These are phyloP conservation scores for Latrodectus geometricus DNA, from an alignment of 1,140 invertebrate genomes.

Conservation along the genomic window DNA sequence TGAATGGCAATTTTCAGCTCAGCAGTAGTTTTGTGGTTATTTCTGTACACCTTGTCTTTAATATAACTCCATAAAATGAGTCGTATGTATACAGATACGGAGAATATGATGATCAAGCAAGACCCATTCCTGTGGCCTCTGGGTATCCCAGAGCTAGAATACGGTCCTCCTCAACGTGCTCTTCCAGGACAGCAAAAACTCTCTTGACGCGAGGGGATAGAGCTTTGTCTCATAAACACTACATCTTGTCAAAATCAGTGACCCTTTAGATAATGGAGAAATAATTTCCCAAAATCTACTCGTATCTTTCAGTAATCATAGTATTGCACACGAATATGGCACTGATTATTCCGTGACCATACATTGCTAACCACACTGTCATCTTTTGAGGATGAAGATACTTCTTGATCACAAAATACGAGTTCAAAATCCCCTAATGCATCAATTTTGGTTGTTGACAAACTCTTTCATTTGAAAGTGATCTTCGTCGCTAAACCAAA, in stretches of 20 bases:
- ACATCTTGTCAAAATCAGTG: background rate
- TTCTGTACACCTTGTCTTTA: background rate
- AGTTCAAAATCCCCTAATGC: too few relatives aligned
- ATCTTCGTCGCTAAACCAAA: too few relatives aligned
- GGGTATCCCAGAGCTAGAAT: constrained; percentile 4
- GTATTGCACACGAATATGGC: background rate
- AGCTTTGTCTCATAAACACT: background rate
- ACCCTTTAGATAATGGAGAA: background rate
- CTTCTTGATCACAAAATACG: too few relatives aligned
- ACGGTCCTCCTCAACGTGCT: background rate
- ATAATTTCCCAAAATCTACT: background rate
- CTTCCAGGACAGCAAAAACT: background rate
- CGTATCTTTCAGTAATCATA: background rate
- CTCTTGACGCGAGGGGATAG: background rate
- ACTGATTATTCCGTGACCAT: background rate
- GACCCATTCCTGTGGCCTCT: background rate
- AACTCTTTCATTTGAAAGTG: too few relatives aligned
- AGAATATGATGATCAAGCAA: background rate
- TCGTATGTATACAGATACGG: background rate
- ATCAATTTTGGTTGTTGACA: too few relatives aligned
- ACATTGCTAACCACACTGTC: background rate
- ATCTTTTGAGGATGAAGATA: too few relatives aligned
- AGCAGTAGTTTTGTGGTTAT: background rate
- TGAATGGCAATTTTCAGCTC: background rate
- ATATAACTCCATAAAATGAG: background rate